Percentiles rank a stretch among this genome's conserved stretches.
Conservation (phyloP, 2,113 vertebrate species). For the Pristiophorus japonicus region DNA sequence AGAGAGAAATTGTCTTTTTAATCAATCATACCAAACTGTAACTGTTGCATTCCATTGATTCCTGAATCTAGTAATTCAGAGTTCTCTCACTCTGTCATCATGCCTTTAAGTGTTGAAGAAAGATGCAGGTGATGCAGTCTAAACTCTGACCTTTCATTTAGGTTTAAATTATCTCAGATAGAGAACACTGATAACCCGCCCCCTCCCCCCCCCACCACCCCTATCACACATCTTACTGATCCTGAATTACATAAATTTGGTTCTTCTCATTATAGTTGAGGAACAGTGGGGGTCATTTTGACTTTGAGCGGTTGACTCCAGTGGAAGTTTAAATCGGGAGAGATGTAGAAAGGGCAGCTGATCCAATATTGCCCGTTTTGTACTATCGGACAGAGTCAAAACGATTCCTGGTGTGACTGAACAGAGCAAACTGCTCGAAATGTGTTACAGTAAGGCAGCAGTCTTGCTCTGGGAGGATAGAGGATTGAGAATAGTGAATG, state of each 20-base stretch:
- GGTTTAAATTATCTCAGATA: not conserved
- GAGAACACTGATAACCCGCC: not conserved
- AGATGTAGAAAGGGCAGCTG: no score
- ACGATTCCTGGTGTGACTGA: not conserved
- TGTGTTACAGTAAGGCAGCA: not conserved
- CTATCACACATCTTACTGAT: not conserved
- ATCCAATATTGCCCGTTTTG: no score
- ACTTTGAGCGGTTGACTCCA: no score
- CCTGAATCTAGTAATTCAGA: not conserved
- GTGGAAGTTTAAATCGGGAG: no score
- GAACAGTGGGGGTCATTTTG: not conserved
- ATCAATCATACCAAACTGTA: conserved; percentile 34
- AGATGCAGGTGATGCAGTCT: not conserved
- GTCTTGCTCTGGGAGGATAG: not conserved
- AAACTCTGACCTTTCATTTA: not conserved
- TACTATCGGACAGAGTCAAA: no score
- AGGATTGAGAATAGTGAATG: not conserved
- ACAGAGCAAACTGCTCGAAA: not conserved
- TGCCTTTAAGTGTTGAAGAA: not conserved
- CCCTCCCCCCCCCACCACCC: not conserved
- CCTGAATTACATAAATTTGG: not conserved
- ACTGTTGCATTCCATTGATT: conserved; percentile 12
- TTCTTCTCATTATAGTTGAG: not conserved
- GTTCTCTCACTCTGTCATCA: not conserved
- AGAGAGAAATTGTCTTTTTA: conserved; percentile 36